Evolutionary conservation across 2,113 vertebrate genomes (phyloP), one percentile per base, ranked within the genome.

Genomic region (Nipponia nippon): DNA sequence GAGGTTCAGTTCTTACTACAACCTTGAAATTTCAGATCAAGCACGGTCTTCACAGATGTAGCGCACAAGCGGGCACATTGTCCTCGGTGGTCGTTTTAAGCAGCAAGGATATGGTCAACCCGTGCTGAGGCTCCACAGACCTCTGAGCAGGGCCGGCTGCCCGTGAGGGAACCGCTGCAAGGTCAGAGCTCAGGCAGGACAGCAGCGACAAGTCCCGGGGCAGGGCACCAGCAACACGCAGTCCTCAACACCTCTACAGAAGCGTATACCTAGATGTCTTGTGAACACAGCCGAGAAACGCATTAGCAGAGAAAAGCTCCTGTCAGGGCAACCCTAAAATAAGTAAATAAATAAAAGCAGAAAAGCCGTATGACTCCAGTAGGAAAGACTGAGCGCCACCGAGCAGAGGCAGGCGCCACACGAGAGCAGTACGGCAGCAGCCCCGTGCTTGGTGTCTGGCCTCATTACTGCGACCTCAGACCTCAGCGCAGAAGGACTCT

Each of bases 11-110:
- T 78, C 70, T 47, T 36, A 30, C 32, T 19, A 62, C n/a, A n/a
- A 11, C 16, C 27, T 22, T 40, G 50, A 73, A 25, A 2, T 53
- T 65, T 73, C 42, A 62, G 47, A 18, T 52, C 6, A 32, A 79
- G 47, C 9, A 4, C 0, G 23, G 40, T 22, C 62, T 53, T 13
- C 72, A 27, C 13, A 7, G 0, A 1, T 1, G 23, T 9, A 18
- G 30, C 1, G 5, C 71, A 22, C 16, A 16, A 36, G 46, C 0
- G 47, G n/a, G 42, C 1, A 1, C 1, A 0, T 19, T 21, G 32
- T 4, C 32, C 52, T 47, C n/a, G 10, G 27, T 13, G 63, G 55
- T 32, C 6, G 4, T 82, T 44, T 42, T 42, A 50, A 50, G 50
- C 59, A 73, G 38, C 36, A 22, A 46, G 49, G 34, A 4, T 38